Base-by-base conservation (phyloP, 1,140 invertebrate genomes). In the Arctopsyche grandis region DNA sequence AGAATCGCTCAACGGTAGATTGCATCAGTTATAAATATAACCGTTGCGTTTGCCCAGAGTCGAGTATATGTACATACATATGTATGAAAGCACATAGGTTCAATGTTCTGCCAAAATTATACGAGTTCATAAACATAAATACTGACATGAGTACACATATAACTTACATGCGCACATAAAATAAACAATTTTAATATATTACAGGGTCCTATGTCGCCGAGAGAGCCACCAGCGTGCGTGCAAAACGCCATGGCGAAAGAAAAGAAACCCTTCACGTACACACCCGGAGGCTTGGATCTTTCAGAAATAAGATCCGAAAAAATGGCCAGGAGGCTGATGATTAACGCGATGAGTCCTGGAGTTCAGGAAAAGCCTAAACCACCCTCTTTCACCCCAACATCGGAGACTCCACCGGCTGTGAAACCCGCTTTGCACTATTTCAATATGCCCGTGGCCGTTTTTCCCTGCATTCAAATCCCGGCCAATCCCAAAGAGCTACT, bases 201-300 rank as follows among this genome's bases (percentile, higher is more conserved):
- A 71, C 81, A 82, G 81, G 69, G 21, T 29, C 78, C 70, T 7
- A 63, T 77, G 86, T 83, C 84, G 84, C 63, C 79, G 70, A 88
- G 87, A 86, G 94, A 95, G 86, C 94, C 96, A 60, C 96, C 96
- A 75, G 91, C 93, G 58, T 95, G 94, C 46, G 93, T 98, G 60
- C 94, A 96, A 84, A 94, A 95, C 84, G 95, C 96, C 12, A 96
- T 98, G 94, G 91, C 94, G 90, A 94, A 95, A 88, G 96, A 98
- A 84, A 97, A 96, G 85, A 97, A 96, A 85, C 96, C 96, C 7
- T 98, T 98, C 86, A 97, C 96, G 0, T 98, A 98, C 86, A 97
- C 96, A 7, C 96, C 96, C 0, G 95, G 95, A 14, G 96, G 96
- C 77, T 90, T 98, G 69, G 95, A 98, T 86, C 90, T 98, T 9